These are phyloP conservation scores for Chelonoidis abingdonii DNA, from an alignment of 2,113 vertebrate species.

Conservation along the genomic window DNA sequence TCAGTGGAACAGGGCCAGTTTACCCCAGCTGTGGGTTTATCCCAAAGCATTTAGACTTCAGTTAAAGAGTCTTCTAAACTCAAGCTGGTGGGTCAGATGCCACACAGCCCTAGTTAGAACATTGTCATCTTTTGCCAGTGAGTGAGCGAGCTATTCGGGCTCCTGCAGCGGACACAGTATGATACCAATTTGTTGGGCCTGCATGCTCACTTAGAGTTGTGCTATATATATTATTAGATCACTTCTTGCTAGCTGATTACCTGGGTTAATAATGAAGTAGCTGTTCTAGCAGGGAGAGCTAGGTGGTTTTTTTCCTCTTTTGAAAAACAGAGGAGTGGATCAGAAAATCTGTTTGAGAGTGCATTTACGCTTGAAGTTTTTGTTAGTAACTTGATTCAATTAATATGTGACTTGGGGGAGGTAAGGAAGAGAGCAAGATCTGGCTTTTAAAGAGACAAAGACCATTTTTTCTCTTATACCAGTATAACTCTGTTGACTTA, in stretches of 20 bases:
- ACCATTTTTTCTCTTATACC: background rate
- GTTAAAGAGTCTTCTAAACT: background rate
- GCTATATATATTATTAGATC: background rate
- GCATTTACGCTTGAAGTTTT: background rate
- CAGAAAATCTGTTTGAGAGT: background rate
- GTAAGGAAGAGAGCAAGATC: background rate
- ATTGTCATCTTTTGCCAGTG: background rate
- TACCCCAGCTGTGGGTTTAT: background rate
- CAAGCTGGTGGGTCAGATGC: background rate
- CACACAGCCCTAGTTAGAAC: background rate
- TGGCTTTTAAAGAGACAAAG: background rate
- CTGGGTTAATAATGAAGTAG: background rate
- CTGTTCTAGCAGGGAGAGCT: background rate
- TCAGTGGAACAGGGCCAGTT: background rate
- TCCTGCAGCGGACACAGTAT: background rate
- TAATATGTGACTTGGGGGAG: background rate
- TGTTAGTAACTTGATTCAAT: background rate
- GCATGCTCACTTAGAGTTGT: accelerated
- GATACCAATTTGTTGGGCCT: background rate
- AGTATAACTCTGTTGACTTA: background rate
- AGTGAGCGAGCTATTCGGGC: background rate
- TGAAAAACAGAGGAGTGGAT: background rate
- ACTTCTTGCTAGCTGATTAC: background rate
- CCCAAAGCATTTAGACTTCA: background rate
- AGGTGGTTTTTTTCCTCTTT: background rate